Evolutionary conservation across 2,888 invertebrate genomes (phyloP), one percentile per base, ranked within the genome.

Genomic region (Automeris io): DNA sequence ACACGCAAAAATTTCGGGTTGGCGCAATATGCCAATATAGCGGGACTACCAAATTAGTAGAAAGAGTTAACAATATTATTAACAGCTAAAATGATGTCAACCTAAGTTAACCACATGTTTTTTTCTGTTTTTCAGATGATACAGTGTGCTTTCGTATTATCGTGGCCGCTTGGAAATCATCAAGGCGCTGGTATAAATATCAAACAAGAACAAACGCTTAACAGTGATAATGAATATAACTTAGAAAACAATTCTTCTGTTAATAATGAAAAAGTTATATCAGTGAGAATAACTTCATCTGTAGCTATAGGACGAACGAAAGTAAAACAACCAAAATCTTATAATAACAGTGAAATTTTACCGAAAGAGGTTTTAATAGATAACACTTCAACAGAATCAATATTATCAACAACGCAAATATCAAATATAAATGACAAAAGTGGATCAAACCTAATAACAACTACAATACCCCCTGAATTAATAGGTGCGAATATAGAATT

Each of bases 211-310:
- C 45, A 49, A 35, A 49, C 41, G 32, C 56, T 54, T 35, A 52
- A 56, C 43, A 47, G 63, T 47, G 61, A 61, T 44, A 59, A 33
- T 16, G 49, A 52, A 61, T 56, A 66, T 57, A 68, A 63, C 45
- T 57, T 58, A 38, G 60, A 55, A 40, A 57, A 59, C 39, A 42
- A 49, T 43, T 38, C 56, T 11, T 53, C 54, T 18, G 38, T 55
- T 33, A 43, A 75, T 58, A 49, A 88, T 59, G 70, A 88, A 70
- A 68, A 80, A 67, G 77, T 86, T 18, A 86, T 86, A 60, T 83
- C 85, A 23, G 88, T 90, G 29, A 83, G 90, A 57, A 89, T 90
- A 39, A 90, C 90, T 4, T 90, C 90, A 5, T 88, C 89, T 5
- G 88, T 90, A 9, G 90, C 89, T 37, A 82, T 90, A 3, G 89